Conservation (phyloP, 2,113 vertebrate genomes). For the Coracopsis vasa region DNA sequence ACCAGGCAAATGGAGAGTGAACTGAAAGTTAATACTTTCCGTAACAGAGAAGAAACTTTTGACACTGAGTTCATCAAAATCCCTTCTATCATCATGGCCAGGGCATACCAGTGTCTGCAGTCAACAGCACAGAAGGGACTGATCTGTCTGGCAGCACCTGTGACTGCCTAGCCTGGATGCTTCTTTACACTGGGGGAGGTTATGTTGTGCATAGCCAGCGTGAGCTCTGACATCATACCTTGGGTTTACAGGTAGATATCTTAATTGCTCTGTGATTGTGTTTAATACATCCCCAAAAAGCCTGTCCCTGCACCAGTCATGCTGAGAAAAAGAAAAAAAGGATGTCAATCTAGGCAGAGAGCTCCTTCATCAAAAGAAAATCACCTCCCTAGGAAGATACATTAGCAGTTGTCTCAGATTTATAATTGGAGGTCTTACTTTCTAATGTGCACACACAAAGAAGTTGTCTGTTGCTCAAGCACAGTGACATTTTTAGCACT, state of each 20-base stretch:
- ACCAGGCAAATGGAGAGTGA: neutral
- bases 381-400: neutral
- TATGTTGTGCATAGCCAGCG: neutral
- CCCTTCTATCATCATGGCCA: neutral
- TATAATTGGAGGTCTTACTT: neutral
- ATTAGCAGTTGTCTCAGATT: neutral
- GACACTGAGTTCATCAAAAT: neutral
- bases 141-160: neutral
- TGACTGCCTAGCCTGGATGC: neutral
- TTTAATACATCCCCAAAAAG: neutral
- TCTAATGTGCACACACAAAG: neutral
- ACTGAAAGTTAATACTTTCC: neutral
- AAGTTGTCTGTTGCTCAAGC: neutral
- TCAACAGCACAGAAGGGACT: neutral
- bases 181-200: neutral
- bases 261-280: neutral
- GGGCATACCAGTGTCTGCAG: neutral
- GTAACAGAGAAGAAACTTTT: neutral
- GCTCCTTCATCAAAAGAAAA: neutral
- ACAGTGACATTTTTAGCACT: neutral
- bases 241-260: neutral
- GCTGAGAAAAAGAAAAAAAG: neutral
- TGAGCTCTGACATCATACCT: neutral
- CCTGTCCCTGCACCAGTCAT: neutral
- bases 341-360: neutral